Conservation (phyloP, 2,888 invertebrate species). For the Dryococelus australis region DNA sequence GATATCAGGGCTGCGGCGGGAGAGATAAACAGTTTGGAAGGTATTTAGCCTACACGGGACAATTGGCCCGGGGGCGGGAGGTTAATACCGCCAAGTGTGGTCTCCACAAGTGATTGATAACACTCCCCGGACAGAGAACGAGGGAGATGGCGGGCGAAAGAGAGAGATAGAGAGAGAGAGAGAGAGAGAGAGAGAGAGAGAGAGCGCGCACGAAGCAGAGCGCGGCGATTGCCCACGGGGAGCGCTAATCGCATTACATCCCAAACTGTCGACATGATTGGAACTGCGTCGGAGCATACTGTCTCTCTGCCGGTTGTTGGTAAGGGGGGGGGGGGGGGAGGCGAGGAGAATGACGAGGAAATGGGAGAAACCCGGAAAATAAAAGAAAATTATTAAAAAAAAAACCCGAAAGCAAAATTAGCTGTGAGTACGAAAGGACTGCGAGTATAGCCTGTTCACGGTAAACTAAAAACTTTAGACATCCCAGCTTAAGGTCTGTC, state of each 20-base stretch:
- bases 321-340: too few relatives aligned
- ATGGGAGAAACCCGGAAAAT: neutral
- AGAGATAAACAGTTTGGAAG: neutral
- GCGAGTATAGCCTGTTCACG: neutral
- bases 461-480: too few relatives aligned
- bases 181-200: neutral
- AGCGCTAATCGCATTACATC: slow-evolving; percentile 7
- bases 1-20: neutral
- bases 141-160: neutral
- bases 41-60: neutral
- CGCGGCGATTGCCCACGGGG: neutral
- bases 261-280: slow-evolving; percentile 16
- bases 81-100: slow-evolving; percentile 16
- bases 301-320: too few relatives aligned
- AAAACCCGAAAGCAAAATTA: neutral
- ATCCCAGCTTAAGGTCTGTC: too few relatives aligned
- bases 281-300: neutral
- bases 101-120: slow-evolving; percentile 10
- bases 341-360: too few relatives aligned
- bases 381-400: neutral
- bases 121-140: neutral
- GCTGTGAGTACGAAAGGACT: neutral
- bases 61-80: neutral
- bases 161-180: neutral
- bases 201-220: neutral